Evolutionary conservation across 2,888 invertebrate genomes (phyloP).

Genomic region (Pristionchus exspectatus): DNA sequence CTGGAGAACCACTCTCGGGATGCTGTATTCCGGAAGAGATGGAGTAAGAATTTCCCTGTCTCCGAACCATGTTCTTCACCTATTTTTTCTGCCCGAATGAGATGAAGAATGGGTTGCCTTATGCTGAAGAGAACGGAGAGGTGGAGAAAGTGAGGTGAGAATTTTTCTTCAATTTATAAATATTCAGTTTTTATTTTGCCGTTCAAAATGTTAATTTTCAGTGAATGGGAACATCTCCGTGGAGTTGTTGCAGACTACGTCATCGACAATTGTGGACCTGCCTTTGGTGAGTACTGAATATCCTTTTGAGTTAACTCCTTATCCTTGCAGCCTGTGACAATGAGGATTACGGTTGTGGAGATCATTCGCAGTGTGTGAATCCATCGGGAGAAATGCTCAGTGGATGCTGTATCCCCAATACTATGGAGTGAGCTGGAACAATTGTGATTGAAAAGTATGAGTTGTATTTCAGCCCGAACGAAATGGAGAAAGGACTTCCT

Average conservation of each 20-base stretch:
- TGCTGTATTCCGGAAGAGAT: neutral
- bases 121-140: neutral
- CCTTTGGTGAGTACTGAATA: neutral
- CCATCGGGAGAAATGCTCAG: constrained; percentile 2
- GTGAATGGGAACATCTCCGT: constrained; percentile 25
- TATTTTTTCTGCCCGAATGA: neutral
- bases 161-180: neutral
- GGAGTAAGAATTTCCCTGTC: neutral
- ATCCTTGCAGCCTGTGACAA: neutral
- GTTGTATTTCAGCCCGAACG: neutral
- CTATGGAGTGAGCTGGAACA: neutral
- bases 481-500: neutral
- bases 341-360: neutral
- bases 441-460: neutral
- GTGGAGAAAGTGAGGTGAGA: neutral
- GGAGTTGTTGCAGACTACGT: constrained; percentile 13
- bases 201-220: neutral
- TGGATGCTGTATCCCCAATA: constrained; percentile 12
- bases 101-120: neutral
- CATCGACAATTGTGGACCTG: neutral
- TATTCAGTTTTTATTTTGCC: neutral
- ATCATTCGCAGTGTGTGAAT: neutral
- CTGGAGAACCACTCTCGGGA: neutral
- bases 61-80: neutral
- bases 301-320: neutral